Evolutionary conservation across 1,140 invertebrate species (phyloP), one percentile per base, ranked within the genome.

Genomic region (Mercenaria mercenaria): DNA sequence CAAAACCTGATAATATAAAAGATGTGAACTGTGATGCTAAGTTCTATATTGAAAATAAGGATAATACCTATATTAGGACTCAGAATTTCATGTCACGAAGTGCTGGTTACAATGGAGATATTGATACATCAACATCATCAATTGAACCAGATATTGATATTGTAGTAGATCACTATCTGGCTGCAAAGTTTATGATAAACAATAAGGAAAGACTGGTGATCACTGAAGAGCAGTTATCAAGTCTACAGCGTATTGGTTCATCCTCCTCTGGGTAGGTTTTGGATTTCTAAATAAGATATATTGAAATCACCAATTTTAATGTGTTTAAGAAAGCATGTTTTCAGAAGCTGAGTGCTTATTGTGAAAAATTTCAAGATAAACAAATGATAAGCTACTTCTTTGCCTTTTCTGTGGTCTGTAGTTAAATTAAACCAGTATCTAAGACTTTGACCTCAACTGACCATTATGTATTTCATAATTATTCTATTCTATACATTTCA

Each of bases 251-350:
- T 81, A 41, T 88, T 52, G 76, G 74, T 34, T 88, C 86, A 13
- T 88, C 86, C 37, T 88, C 86, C 13, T 88, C 86, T 61, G 86
- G 86, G 86, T 88, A 88, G 76, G 86, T 88, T 52, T 72, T 20
- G 26, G 4, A 61, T n/a, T n/a, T n/a, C n/a, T n/a, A n/a, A n/a
- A n/a, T n/a, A n/a, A n/a, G n/a, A 37, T 26, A n/a, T 77, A 26
- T 39, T n/a, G 6, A 41, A 77, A 77, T 0, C 47, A 50, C 10
- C 47, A 20, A 50, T 20, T 50, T 50, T 10, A 50, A 50, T 50
- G 47, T 50, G 47, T 50, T 50, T 50, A 11, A 20, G 20, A 50
- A 50, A 50, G 10, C 10, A 50, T 50, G 20, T 50, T 11, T 50
- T 50, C 20, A n/a, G n/a, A n/a, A n/a, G n/a, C n/a, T n/a, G n/a